Evolutionary conservation across 2,888 invertebrate genomes (phyloP).

Genomic region (Ormyrus pomaceus): DNA sequence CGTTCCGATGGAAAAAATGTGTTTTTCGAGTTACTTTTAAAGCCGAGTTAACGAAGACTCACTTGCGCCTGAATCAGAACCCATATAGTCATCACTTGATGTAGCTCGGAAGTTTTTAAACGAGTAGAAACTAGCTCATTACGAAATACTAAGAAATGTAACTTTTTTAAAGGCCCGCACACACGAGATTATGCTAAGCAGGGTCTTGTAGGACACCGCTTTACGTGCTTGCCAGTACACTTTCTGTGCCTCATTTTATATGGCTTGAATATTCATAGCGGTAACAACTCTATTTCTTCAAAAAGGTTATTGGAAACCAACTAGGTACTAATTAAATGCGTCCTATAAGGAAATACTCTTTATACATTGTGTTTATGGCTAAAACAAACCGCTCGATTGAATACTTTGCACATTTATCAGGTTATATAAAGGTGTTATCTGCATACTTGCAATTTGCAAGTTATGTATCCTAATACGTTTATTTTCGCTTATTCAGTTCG

Average conservation of each 20-base stretch:
- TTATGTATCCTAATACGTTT: too few species aligned
- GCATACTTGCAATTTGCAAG: too few species aligned
- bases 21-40: too few species aligned
- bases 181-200: constrained; percentile 44
- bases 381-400: neutral
- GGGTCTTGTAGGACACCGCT: constrained; percentile 33
- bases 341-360: constrained; percentile 3
- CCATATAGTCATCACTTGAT: neutral
- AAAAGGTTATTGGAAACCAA: constrained; percentile 1
- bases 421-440: neutral
- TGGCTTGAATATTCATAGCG: constrained; percentile 35
- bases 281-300: constrained; percentile 32
- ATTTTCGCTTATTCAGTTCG: neutral
- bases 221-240: constrained; percentile 31
- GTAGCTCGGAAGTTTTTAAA: constrained; percentile 1
- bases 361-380: constrained; percentile 17
- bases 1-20: too few species aligned
- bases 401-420: neutral
- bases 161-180: neutral
- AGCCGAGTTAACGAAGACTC: too few species aligned
- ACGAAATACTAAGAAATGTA: constrained; percentile 22
- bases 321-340: constrained; percentile 20
- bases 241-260: constrained; percentile 17
- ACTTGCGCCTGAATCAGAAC: too few species aligned
- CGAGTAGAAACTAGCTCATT: constrained; percentile 1